phyloP scores from a whole-genome alignment of 2,888 invertebrate genomes.

The Cinara cedri region DNA sequence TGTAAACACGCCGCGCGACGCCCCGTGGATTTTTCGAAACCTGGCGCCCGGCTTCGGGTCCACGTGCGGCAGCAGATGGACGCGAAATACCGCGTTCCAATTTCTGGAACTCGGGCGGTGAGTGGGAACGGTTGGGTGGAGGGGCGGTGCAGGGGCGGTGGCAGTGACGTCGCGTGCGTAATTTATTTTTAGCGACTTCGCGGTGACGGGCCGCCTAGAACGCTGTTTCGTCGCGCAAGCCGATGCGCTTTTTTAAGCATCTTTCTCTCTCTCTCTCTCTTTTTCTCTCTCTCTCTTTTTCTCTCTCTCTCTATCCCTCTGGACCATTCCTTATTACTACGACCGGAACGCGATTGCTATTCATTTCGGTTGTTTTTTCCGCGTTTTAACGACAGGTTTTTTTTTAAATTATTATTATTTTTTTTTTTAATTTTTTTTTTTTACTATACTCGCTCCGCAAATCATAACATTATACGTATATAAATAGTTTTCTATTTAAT shows the following conservation, averaged over 20 bases:
- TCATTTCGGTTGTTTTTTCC: constrained; percentile 8
- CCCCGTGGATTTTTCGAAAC: background rate
- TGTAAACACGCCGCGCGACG: background rate
- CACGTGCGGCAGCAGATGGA: constrained; percentile 21
- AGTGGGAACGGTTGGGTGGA: too few species aligned
- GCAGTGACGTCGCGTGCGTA: background rate
- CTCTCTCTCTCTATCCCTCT: too few species aligned
- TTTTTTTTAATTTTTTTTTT: background rate
- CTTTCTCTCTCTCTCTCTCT: background rate
- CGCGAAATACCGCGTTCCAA: constrained; percentile 31
- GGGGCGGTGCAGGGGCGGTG: background rate
- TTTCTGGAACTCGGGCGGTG: constrained; percentile 18
- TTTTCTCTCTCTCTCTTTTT: background rate
- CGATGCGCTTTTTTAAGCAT: constrained; percentile 38
- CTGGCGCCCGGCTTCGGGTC: background rate
- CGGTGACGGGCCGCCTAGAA: background rate
- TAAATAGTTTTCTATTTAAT: too few species aligned
- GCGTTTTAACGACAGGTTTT: background rate
- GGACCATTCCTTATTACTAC: background rate
- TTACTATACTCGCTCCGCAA: background rate
- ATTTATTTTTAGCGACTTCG: constrained; percentile 32
- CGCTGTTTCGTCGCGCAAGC: background rate
- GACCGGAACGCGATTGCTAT: constrained; percentile 32
- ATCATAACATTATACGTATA: too few species aligned
- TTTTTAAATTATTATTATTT: background rate